These are phyloP conservation scores for Ichneumoninae sp. DNA, from an alignment of 2,888 invertebrate genomes.

Conservation along the genomic window DNA sequence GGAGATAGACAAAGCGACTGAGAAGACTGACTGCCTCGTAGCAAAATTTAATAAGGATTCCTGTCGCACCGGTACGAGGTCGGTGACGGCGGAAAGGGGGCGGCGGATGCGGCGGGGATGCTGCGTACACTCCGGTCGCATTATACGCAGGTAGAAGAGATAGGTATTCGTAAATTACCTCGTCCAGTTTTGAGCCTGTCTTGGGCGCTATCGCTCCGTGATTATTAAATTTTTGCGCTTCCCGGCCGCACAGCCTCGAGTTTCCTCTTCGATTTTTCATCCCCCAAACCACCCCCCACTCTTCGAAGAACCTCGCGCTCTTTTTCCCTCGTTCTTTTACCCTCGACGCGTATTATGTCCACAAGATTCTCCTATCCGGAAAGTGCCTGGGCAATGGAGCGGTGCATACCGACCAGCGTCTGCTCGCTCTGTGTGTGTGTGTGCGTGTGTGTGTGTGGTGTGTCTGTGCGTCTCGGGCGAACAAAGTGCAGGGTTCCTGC, in stretches of 20 bases:
- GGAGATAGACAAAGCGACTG: conserved; percentile 40
- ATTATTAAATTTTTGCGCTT: conserved; percentile 66
- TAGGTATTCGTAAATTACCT: conserved; percentile 57
- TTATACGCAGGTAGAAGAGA: conserved; percentile 50
- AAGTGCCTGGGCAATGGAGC: conserved; percentile 33
- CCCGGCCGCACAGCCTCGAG: conserved; percentile 8
- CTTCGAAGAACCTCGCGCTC: not conserved
- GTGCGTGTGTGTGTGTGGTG: conserved; percentile 6
- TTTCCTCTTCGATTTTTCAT: conserved; percentile 16
- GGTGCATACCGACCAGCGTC: not conserved
- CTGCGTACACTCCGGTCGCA: conserved; percentile 47
- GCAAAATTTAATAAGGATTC: conserved; percentile 66
- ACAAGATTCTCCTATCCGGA: conserved; percentile 50
- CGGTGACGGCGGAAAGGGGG: not conserved
- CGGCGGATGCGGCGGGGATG: conserved; percentile 5
- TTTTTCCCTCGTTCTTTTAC: conserved; percentile 32
- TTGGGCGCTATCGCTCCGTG: conserved; percentile 24
- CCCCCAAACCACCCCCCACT: not conserved
- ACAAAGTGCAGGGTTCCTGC: conserved; percentile 58
- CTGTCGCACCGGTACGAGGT: conserved; percentile 28
- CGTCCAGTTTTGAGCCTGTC: conserved; percentile 21
- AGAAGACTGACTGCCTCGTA: conserved; percentile 35
- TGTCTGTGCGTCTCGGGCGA: conserved; percentile 27
- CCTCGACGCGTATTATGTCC: conserved; percentile 50
- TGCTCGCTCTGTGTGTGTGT: not conserved